Conservation (phyloP, 2,888 invertebrate species). For the Halocaridina rubra region DNA sequence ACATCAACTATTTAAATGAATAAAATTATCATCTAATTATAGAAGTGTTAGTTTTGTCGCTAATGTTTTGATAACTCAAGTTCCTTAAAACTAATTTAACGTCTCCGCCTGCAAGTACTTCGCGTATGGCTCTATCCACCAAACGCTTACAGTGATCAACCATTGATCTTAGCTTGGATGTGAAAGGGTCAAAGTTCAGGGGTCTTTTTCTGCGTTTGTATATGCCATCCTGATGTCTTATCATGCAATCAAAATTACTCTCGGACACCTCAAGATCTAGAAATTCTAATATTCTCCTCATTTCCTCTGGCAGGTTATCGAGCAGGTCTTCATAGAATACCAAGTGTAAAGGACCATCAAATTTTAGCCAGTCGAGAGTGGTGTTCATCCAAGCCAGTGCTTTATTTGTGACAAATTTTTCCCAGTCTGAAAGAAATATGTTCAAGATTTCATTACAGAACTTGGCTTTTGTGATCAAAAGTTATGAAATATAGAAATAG, state of each 20-base stretch:
- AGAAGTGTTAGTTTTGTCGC: background rate
- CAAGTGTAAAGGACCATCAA: constrained; percentile 75
- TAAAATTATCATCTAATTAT: constrained; percentile 38
- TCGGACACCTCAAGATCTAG: constrained; percentile 66
- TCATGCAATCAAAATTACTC: constrained; percentile 73
- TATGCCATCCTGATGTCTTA: constrained; percentile 77
- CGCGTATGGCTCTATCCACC: constrained; percentile 53
- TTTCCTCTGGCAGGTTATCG: constrained; percentile 71
- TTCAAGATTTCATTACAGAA: too few species aligned
- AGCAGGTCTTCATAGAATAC: constrained; percentile 80
- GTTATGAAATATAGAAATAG: too few species aligned
- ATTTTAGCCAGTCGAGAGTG: constrained; percentile 78
- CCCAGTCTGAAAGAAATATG: constrained; percentile 71
- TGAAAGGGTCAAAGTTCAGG: constrained; percentile 78
- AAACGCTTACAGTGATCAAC: constrained; percentile 66
- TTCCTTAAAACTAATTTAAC: constrained; percentile 33
- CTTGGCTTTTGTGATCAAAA: too few species aligned
- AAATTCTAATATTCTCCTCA: constrained; percentile 72
- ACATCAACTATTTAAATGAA: too few species aligned
- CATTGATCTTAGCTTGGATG: constrained; percentile 74
- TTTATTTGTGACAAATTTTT: constrained; percentile 77
- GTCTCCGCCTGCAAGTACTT: constrained; percentile 45
- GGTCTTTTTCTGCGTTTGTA: constrained; percentile 78
- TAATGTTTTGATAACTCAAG: constrained; percentile 24
- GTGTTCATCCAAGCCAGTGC: constrained; percentile 77